Evolutionary conservation across 2,113 vertebrate species (phyloP).

Genomic region (Hippoglossus stenolepis): DNA sequence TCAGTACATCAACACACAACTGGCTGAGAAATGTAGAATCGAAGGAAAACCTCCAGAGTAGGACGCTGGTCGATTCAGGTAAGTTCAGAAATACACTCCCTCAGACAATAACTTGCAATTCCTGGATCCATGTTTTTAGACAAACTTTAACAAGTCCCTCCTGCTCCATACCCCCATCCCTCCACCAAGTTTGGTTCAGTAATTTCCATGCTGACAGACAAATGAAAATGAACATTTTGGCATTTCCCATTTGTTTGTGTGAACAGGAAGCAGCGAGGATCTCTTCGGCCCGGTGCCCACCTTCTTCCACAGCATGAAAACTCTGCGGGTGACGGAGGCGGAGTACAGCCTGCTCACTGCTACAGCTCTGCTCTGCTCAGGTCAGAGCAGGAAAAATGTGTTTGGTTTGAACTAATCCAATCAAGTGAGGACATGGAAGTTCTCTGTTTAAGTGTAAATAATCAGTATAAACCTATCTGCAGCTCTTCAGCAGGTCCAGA

Average conservation of each 20-base stretch:
- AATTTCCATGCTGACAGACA: no score
- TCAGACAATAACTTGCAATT: no score
- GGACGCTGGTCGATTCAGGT: conserved; percentile 68
- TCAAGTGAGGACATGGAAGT: background rate
- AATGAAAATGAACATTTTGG: background rate
- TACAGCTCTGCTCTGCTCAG: conserved; percentile 92
- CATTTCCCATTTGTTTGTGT: background rate
- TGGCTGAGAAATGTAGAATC: conserved; percentile 73
- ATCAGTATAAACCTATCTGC: no score
- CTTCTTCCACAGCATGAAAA: conserved; percentile 94
- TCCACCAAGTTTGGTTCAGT: background rate
- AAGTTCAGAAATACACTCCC: background rate
- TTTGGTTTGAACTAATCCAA: background rate
- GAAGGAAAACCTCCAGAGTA: conserved; percentile 66
- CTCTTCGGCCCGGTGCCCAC: conserved; percentile 87
- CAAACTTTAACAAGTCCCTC: background rate
- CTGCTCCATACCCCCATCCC: background rate
- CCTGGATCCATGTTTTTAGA: background rate
- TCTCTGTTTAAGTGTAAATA: background rate
- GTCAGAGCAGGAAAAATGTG: conserved; percentile 71
- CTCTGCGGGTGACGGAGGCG: conserved; percentile 86
- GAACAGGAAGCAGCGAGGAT: conserved; percentile 87
- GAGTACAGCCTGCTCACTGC: conserved; percentile 93
- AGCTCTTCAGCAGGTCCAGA: no score
- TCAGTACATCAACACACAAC: conserved; percentile 58